phyloP scores from a whole-genome alignment of 1,140 invertebrate species.

The Pseudomyrmex sp. region DNA sequence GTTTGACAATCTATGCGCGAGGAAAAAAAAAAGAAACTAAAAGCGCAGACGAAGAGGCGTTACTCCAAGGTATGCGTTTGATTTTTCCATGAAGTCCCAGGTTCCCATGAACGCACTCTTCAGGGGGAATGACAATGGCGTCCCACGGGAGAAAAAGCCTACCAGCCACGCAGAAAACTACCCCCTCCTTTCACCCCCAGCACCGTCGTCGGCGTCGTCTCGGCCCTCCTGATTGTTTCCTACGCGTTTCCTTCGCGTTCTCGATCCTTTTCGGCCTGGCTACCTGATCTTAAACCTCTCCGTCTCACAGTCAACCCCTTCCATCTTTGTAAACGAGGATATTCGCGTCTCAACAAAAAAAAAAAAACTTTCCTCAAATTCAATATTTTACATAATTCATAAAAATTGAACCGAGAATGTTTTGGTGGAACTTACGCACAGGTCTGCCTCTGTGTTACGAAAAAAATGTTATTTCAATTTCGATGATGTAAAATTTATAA shows the following conservation, averaged over 20 bases:
- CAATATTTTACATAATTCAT: constrained; percentile 84
- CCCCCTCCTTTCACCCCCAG: constrained; percentile 69
- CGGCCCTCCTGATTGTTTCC: constrained; percentile 82
- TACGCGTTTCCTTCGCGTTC: constrained; percentile 78
- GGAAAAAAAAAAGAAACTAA: constrained; percentile 46
- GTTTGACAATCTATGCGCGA: constrained; percentile 50
- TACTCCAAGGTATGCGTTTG: constrained; percentile 80
- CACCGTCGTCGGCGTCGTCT: constrained; percentile 70
- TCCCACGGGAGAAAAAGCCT: constrained; percentile 82
- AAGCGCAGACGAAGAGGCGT: constrained; percentile 40
- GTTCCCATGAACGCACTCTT: constrained; percentile 76
- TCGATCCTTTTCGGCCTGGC: constrained; percentile 36
- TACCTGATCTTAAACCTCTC: constrained; percentile 45
- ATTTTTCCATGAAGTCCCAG: constrained; percentile 81
- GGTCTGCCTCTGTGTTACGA: background rate
- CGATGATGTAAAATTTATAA: too few relatives aligned
- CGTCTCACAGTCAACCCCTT: constrained; percentile 40
- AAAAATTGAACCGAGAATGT: constrained; percentile 81
- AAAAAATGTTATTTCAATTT: background rate
- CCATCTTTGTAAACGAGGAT: constrained; percentile 63
- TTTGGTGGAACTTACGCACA: constrained; percentile 65
- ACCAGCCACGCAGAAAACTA: constrained; percentile 77
- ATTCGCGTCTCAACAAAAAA: constrained; percentile 65
- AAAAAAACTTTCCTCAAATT: constrained; percentile 82
- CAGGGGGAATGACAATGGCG: constrained; percentile 82